Conservation (phyloP, 2,113 vertebrate genomes). For the Neogobius melanostomus region DNA sequence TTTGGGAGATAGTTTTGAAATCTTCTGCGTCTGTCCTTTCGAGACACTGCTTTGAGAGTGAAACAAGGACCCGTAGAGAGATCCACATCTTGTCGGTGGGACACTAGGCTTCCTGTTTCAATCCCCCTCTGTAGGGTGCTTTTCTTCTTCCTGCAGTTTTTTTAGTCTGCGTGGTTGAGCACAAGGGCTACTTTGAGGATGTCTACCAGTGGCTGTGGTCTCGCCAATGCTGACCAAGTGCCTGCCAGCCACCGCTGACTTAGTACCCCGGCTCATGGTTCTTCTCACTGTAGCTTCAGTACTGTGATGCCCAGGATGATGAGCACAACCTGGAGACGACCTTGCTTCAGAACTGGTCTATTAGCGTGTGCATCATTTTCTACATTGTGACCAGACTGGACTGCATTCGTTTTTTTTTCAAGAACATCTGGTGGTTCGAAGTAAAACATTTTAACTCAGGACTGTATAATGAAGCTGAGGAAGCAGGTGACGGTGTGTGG, state of each 20-base stretch:
- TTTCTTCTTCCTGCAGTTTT: constrained; percentile 36
- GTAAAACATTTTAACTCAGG: not conserved
- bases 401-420: constrained; percentile 28
- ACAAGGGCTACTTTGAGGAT: constrained; percentile 74
- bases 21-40: not conserved
- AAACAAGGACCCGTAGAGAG: constrained; percentile 45
- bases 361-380: constrained; percentile 27
- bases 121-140: constrained; percentile 46
- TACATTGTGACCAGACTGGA: constrained; percentile 16
- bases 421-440: constrained; percentile 23
- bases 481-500: constrained; percentile 98
- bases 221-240: constrained; percentile 60
- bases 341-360: constrained; percentile 49
- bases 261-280: constrained; percentile 35
- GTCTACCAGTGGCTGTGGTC: constrained; percentile 63
- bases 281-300: constrained; percentile 19
- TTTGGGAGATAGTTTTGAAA: not conserved
- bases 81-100: constrained; percentile 50
- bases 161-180: constrained; percentile 67
- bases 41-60: constrained; percentile 39
- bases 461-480: constrained; percentile 90
- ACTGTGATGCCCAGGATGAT: constrained; percentile 52
- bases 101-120: constrained; percentile 74
- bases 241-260: constrained; percentile 64
- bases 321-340: constrained; percentile 53